Base-by-base conservation (phyloP, 2,888 invertebrate genomes). In the Homarus gammarus region DNA sequence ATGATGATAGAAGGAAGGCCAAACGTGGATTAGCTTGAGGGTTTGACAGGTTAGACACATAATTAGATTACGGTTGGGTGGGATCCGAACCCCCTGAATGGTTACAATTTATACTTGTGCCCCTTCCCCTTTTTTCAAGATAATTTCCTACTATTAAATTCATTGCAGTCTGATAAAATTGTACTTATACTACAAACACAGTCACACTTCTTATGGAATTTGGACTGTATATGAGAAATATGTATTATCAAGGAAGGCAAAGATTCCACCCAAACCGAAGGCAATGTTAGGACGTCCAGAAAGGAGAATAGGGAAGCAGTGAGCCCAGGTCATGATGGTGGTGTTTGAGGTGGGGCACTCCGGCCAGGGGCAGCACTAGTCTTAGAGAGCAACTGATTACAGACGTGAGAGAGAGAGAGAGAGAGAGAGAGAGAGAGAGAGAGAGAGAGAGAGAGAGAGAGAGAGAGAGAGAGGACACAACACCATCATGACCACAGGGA, bases 1-100 rank as follows among this genome's bases (percentile, higher is more conserved):
- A 64, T 44, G 77, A 73, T 85, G 84, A 85, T 75, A 81, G 36
- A 56, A 38, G 61, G 81, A 81, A 81, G 56, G 40, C 22, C 64
- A 61, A n/a, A 56, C 38, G 22, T 27, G 81, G 12, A 22, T 75
- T n/a, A 44, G 75, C 49, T 40, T 75, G 15, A n/a, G 10, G 75
- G 44, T 18, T 73, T 73, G 27, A 44, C n/a, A 64, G 64, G 64
- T 27, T 64, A 75, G 44, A 75, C 44, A 75, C 0, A 75, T 18
- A 75, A 15, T 73, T 40, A 75, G 18, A 75, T n/a, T 15, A 2
- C n/a, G 44, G 2, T 15, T n/a, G 44, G 75, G 44, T 44, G 75
- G 75, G 8, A n/a, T n/a, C 75, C 31, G 31, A 31, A 15, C 73
- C 40, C 18, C 38, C 5, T n/a, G 31, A n/a, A 6, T 18, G 8